Percentiles rank a stretch among this genome's conserved stretches.
Conservation (phyloP, 1,140 invertebrate species). For the Helicorthomorpha holstii region DNA sequence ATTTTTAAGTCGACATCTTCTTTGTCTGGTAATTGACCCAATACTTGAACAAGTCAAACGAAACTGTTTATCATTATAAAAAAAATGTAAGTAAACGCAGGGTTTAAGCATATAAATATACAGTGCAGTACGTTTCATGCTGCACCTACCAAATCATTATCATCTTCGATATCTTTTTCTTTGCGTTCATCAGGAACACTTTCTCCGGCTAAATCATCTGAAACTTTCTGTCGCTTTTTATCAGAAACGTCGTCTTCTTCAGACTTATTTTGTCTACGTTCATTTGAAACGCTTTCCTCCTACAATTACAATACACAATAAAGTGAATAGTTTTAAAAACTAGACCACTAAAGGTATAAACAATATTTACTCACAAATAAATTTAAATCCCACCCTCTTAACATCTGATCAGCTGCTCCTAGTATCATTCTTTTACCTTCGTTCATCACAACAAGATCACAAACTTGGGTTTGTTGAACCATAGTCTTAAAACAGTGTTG, state of each 20-base stretch:
- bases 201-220: conserved; percentile 37
- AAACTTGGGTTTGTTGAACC: conserved; percentile 44
- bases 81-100: no score
- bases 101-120: no score
- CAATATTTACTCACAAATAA: no score
- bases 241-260: conserved; percentile 31
- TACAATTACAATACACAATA: conserved; percentile 27
- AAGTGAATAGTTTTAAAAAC: conserved; percentile 35
- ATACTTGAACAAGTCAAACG: conserved; percentile 47
- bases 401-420: conserved; percentile 63
- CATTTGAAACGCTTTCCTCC: neutral
- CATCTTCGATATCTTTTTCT: no score
- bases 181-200: conserved; percentile 20
- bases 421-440: conserved; percentile 66
- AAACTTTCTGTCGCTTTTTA: conserved; percentile 13
- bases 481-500: conserved; percentile 93
- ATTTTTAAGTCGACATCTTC: conserved; percentile 50
- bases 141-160: no score
- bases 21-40: conserved; percentile 55
- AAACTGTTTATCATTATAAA: no score
- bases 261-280: neutral
- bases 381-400: conserved; percentile 76
- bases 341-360: no score
- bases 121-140: no score
- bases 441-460: conserved; percentile 60